Evolutionary conservation across 2,888 invertebrate species (phyloP), one percentile per base, ranked within the genome.

Genomic region (Atethmia centrago): DNA sequence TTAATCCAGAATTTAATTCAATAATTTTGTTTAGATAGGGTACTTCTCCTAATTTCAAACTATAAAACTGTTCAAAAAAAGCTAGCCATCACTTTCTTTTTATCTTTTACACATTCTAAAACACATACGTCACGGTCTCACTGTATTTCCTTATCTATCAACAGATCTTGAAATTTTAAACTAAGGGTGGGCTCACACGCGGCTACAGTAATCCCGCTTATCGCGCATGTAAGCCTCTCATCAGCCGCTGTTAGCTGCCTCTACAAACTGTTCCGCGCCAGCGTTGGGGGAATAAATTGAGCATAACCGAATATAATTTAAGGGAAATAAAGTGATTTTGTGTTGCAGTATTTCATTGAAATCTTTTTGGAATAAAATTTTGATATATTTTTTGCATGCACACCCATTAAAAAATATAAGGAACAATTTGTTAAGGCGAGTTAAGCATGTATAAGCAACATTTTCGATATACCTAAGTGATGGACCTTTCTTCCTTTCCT

Each of bases 221-320:
- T 94, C 93, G 88, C 87, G 85, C 86, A 79, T 90, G 94, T 95
- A 94, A 95, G 93, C 94, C 90, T 90, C 91, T 93, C 95, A 92
- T 94, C 94, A 93, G 88, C 64, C 76, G 64, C 75, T 85, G 88
- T 88, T 86, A 87, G 89, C 84, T 78, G 79, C 80, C 74, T 76
- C 84, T 84, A 85, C 83, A 83, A 71, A 77, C 88, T 78, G 87
- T 76, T 85, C 81, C 51, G 71, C 83, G 76, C 79, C 74, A 77
- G 68, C 71, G 76, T 55, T 73, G 68, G 85, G 85, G 87, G 86
- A 83, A 85, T 75, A 79, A 83, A 86, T 81, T 85, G 82, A 81
- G 82, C 85, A 77, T 84, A 84, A 82, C 82, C 82, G 82, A 82
- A 77, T 69, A 72, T 80, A 84, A 87, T 83, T 82, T 65, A 65